A percentile compares a stretch with the other conserved stretches of the same genome.
Conservation (phyloP, 2,888 invertebrate species). For the Polyploca ridens region DNA sequence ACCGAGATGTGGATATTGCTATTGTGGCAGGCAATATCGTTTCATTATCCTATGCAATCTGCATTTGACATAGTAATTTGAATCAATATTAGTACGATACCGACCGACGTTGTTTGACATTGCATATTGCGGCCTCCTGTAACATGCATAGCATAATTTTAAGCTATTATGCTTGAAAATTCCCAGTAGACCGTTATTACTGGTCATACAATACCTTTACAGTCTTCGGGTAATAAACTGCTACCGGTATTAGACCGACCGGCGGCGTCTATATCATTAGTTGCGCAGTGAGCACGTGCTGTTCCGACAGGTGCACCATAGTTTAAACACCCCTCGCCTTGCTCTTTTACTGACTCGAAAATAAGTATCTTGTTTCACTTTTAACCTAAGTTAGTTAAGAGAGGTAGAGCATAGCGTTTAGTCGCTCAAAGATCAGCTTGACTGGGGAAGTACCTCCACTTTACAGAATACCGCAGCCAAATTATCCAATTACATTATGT, state of each 20-base stretch:
- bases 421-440: no score
- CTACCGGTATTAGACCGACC: constrained; percentile 44
- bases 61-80: not conserved
- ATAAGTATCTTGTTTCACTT: not conserved
- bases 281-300: constrained; percentile 55
- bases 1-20: no score
- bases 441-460: no score
- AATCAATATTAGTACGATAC: not conserved
- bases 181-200: constrained; percentile 45
- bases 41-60: not conserved
- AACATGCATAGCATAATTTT: constrained; percentile 33
- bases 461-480: no score
- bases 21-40: no score
- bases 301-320: constrained; percentile 45
- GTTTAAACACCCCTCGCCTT: constrained; percentile 22
- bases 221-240: constrained; percentile 50
- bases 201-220: constrained; percentile 29
- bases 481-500: no score
- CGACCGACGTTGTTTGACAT: constrained; percentile 19
- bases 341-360: not conserved
- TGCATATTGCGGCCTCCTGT: constrained; percentile 22
- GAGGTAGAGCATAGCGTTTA: no score
- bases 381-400: not conserved
- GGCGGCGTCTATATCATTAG: constrained; percentile 57
- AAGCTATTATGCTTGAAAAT: constrained; percentile 34